A percentile compares a stretch with the other conserved stretches of the same genome.
phyloP scores from a whole-genome alignment of 2,888 invertebrate genomes.

The Tipula confusa region DNA sequence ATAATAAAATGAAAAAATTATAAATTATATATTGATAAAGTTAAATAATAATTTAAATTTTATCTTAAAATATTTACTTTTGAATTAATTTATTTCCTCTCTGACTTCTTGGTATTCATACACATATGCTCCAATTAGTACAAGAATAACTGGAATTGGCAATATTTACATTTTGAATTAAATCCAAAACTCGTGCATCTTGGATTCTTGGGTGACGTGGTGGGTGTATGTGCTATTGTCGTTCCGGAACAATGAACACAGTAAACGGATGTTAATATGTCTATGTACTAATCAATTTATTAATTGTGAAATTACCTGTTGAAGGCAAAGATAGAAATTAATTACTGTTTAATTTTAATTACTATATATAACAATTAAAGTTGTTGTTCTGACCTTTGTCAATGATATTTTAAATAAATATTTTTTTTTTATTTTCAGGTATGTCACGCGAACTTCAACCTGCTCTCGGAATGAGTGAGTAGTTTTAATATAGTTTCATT shows the following conservation, averaged over 20 bases:
- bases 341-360: background rate
- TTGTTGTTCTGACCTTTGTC: background rate
- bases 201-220: background rate
- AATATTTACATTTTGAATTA: background rate
- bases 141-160: background rate
- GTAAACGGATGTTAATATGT: background rate
- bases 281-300: background rate
- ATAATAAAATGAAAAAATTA: no score
- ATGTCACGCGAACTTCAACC: background rate
- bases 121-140: no score
- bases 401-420: background rate
- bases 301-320: background rate
- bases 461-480: background rate
- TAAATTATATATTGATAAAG: no score
- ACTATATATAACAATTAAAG: background rate
- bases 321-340: background rate
- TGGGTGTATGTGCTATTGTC: background rate
- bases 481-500: no score
- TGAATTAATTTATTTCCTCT: background rate
- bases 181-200: background rate
- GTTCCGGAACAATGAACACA: background rate
- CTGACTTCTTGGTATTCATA: background rate
- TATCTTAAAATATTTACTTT: background rate
- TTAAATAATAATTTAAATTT: background rate
- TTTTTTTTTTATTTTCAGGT: background rate